Evolutionary conservation across 2,888 invertebrate genomes (phyloP).

Genomic region (Bombylius discolor): DNA sequence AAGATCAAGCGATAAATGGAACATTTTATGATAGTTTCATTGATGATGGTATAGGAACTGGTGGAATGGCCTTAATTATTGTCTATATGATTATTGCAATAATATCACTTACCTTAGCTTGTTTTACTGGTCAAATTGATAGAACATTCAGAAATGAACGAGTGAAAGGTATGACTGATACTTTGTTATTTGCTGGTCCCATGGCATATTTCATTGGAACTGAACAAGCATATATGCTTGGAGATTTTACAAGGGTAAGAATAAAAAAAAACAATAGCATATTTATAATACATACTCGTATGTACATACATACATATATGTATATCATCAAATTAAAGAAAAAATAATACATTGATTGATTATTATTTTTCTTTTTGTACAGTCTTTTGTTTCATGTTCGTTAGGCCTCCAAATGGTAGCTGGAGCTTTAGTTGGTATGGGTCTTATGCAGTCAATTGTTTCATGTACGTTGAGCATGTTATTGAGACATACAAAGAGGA

Average conservation of each 20-base stretch:
- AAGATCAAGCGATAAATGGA: slow-evolving; percentile 14
- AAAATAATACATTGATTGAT: not conserved
- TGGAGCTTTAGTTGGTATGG: slow-evolving; percentile 59
- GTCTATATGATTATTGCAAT: slow-evolving; percentile 36
- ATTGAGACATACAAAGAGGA: slow-evolving; percentile 57
- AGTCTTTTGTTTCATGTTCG: slow-evolving; percentile 76
- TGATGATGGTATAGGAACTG: slow-evolving; percentile 22
- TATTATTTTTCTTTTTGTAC: not conserved
- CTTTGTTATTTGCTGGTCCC: slow-evolving; percentile 55
- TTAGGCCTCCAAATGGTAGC: slow-evolving; percentile 62
- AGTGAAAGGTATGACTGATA: slow-evolving; percentile 38
- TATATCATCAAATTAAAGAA: not conserved
- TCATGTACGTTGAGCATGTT: slow-evolving; percentile 71
- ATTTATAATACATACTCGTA: too few species aligned
- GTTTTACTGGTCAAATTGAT: slow-evolving; percentile 37
- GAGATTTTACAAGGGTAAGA: slow-evolving; percentile 63
- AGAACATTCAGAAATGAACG: slow-evolving; percentile 35
- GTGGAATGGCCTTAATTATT: slow-evolving; percentile 26
- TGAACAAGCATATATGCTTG: slow-evolving; percentile 73
- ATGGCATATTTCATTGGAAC: slow-evolving; percentile 69
- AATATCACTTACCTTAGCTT: slow-evolving; percentile 36
- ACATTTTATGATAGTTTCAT: slow-evolving; percentile 27
- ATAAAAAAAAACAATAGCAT: not conserved
- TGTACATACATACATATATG: too few species aligned
- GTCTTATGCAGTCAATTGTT: slow-evolving; percentile 59